Base-by-base conservation (phyloP, 1,140 invertebrate species). In the Thaumetopoea pityocampa region DNA sequence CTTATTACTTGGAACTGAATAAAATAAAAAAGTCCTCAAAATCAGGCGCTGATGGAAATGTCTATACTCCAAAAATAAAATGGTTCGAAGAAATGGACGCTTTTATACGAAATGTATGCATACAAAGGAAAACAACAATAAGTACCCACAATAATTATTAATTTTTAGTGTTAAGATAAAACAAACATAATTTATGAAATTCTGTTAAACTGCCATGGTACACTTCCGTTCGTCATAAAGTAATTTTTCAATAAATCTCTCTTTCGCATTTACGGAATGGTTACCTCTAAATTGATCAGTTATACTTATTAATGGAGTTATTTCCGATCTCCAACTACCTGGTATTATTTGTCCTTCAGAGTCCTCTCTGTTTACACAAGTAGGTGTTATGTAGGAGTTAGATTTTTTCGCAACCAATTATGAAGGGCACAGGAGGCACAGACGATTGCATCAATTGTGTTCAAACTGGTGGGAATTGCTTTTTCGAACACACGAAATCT, bases 101-200 rank as follows among this genome's bases (percentile, higher is more conserved):
- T 24, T 42, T 32, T 32, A 9, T 32, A 32, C 9, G 19, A 17
- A 15, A 15, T 15, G 29, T 32, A 18, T 32, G 15, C 19, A 32
- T 32, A 40, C 26, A 40, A 40, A 49, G 46, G 29, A 49, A 42
- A 42, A 42, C 38, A 41, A 49, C 26, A 29, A 37, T 48, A 28
- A 52, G 35, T 46, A 28, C 14, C 16, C 27, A 28, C 27, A 28
- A 15, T 28, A 28, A n/a, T 28, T 28, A 15, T 28, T 28, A 15
- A 28, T 28, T 28, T 15, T 28, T n/a, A n/a, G n/a, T n/a, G n/a
- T n/a, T n/a, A n/a, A n/a, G n/a, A n/a, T n/a, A n/a, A n/a, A n/a
- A n/a, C n/a, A n/a, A n/a, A n/a, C n/a, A n/a, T n/a, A n/a, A n/a
- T n/a, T n/a, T n/a, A n/a, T n/a, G n/a, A n/a, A n/a, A 29, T 29